phyloP scores from a whole-genome alignment of 2,888 invertebrate species.

The Busseola fusca region DNA sequence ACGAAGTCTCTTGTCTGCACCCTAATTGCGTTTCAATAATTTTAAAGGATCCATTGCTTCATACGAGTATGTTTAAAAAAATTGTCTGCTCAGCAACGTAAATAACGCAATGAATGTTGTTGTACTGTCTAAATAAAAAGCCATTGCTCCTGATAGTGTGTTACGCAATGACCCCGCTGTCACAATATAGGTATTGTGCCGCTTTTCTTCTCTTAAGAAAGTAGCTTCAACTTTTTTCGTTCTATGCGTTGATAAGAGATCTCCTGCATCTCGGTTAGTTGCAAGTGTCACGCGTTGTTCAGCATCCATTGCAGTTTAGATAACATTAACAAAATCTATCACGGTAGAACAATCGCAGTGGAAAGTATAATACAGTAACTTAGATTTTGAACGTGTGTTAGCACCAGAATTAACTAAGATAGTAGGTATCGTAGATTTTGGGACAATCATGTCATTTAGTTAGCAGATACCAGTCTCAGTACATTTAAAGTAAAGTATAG shows the following conservation, averaged over 20 bases:
- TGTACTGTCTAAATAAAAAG: background rate
- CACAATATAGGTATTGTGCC: no score
- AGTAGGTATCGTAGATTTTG: background rate
- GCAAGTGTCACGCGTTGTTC: constrained; percentile 17
- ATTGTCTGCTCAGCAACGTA: background rate
- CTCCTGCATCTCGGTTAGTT: constrained; percentile 12
- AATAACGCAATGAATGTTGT: background rate
- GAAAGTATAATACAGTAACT: background rate
- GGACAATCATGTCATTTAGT: constrained; percentile 3
- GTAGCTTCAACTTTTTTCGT: background rate
- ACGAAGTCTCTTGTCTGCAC: background rate
- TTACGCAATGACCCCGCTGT: background rate
- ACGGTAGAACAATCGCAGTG: constrained; percentile 12
- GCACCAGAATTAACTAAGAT: background rate
- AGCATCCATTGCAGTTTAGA: constrained; percentile 14
- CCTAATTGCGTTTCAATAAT: background rate
- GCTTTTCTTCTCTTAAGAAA: background rate
- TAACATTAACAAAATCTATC: constrained; percentile 18
- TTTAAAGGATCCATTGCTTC: background rate
- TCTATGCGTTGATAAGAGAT: constrained; percentile 16
- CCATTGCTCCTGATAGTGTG: background rate
- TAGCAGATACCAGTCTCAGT: background rate
- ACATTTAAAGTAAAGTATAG: background rate
- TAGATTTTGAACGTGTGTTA: constrained; percentile 16
- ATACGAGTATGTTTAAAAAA: background rate